These are phyloP conservation scores for Malurus splendens DNA, from an alignment of 2,797 vertebrate genomes.

Conservation along the genomic window DNA sequence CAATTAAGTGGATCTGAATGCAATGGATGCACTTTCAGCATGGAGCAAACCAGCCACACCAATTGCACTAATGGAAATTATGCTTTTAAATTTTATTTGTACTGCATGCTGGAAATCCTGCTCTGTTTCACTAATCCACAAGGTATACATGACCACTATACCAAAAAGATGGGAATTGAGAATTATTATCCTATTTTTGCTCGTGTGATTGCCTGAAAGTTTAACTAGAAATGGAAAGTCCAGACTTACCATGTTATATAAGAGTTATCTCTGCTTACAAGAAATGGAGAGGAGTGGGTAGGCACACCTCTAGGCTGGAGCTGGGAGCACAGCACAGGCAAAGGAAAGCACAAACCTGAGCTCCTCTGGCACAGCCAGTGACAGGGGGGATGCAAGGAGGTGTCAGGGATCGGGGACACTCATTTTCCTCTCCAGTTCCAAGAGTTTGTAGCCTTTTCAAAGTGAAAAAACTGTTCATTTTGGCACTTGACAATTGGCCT, in stretches of 20 bases:
- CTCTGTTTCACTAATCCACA: not conserved
- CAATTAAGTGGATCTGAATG: not conserved
- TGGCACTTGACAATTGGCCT: not conserved
- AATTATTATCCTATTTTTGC: not conserved
- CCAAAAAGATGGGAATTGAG: not conserved
- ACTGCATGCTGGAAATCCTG: not conserved
- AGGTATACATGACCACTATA: not conserved
- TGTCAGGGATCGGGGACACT: not conserved
- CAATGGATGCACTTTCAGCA: not conserved
- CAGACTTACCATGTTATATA: not conserved
- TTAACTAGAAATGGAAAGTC: not conserved
- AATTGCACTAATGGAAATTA: not conserved
- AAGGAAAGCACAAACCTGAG: not conserved
- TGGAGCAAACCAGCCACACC: not conserved
- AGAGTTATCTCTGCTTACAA: not conserved
- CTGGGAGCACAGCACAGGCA: not conserved
- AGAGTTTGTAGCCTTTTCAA: not conserved
- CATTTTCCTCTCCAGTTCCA: not conserved
- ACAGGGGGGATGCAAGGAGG: accelerated
- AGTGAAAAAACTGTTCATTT: not conserved
- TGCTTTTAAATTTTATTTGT: not conserved
- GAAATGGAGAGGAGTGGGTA: not conserved
- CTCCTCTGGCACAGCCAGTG: not conserved
- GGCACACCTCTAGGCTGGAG: not conserved
- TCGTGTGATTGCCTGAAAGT: not conserved